Evolutionary conservation across 2,888 invertebrate species (phyloP).

Genomic region (Agrotis segetum): DNA sequence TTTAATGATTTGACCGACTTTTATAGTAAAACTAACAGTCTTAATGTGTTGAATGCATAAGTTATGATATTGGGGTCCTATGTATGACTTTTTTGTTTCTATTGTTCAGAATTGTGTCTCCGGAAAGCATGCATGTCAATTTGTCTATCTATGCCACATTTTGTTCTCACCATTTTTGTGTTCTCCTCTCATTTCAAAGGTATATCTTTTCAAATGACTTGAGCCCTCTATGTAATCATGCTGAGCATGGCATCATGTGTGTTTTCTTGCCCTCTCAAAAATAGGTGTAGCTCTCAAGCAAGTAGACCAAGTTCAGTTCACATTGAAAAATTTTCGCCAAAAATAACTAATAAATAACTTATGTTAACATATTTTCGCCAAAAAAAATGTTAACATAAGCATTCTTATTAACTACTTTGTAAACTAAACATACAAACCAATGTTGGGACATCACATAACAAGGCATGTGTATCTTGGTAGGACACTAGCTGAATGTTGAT

Average conservation of each 20-base stretch:
- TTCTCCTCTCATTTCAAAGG: neutral
- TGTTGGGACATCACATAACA: no score
- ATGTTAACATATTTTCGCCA: no score
- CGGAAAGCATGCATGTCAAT: neutral
- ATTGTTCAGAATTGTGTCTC: neutral
- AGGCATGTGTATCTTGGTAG: neutral
- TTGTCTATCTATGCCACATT: neutral
- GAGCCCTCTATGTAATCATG: neutral
- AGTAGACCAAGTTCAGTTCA: neutral
- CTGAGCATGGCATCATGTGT: neutral
- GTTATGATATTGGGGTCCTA: neutral
- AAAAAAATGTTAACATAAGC: neutral
- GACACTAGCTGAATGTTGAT: neutral
- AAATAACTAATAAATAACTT: no score
- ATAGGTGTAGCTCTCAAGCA: neutral
- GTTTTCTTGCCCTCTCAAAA: neutral
- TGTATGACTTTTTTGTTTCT: neutral
- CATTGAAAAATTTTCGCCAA: no score
- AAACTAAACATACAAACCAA: neutral
- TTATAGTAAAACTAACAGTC: slow-evolving; percentile 12
- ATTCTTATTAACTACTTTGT: neutral
- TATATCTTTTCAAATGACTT: neutral
- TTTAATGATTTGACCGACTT: slow-evolving; percentile 48
- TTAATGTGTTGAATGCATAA: slow-evolving; percentile 16
- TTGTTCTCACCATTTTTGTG: neutral